A percentile compares a stretch with the other conserved stretches of the same genome.
These are phyloP conservation scores for Heteromurus nitidus DNA, from an alignment of 2,888 invertebrate genomes.

Conservation along the genomic window DNA sequence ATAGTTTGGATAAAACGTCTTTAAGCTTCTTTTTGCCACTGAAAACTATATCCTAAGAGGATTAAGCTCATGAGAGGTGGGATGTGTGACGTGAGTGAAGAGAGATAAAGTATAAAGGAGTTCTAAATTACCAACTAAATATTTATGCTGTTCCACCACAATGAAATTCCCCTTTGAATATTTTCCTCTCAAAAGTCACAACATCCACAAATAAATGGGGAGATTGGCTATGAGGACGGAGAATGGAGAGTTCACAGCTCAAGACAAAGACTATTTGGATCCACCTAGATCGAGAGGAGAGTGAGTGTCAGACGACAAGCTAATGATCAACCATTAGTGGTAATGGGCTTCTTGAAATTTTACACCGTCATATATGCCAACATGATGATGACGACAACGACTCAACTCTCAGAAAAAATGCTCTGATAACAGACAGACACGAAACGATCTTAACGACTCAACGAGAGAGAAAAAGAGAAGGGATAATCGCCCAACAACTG, in stretches of 20 bases:
- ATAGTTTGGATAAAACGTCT: too few relatives aligned
- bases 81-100: too few relatives aligned
- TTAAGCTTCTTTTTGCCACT: too few relatives aligned
- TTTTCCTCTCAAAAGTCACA: background rate
- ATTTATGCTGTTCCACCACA: background rate
- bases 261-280: background rate
- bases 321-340: constrained; percentile 51
- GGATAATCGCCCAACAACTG: background rate
- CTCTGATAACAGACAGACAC: background rate
- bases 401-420: background rate
- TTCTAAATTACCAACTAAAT: too few relatives aligned
- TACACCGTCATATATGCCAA: background rate
- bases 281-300: background rate
- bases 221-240: too few relatives aligned
- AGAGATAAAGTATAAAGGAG: too few relatives aligned
- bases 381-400: background rate
- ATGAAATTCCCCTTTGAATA: background rate
- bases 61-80: too few relatives aligned
- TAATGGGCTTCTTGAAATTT: constrained; percentile 48
- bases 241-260: background rate
- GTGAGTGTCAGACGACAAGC: background rate
- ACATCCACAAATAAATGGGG: background rate
- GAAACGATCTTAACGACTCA: background rate
- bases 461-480: background rate
- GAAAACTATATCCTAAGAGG: too few relatives aligned